Conservation (phyloP, 2,888 invertebrate species). For the Megastigmus dorsalis region DNA sequence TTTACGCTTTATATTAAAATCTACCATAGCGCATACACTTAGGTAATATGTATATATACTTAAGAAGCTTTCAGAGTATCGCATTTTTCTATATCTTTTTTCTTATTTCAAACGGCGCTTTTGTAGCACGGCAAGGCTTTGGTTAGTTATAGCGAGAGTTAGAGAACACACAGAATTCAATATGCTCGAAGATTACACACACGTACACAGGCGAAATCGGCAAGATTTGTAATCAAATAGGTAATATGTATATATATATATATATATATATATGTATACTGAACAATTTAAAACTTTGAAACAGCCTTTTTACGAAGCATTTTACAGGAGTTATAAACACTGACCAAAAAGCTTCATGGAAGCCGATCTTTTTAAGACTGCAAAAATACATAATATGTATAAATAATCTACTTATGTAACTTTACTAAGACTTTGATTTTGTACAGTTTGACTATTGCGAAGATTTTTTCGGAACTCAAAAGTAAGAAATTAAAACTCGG, state of each 20-base stretch:
- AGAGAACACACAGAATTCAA: slow-evolving; percentile 60
- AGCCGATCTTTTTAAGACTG: slow-evolving; percentile 39
- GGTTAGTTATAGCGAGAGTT: slow-evolving; percentile 58
- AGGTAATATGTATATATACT: slow-evolving; percentile 54
- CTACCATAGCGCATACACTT: slow-evolving; percentile 55
- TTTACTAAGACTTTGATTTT: slow-evolving; percentile 32
- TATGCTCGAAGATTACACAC: slow-evolving; percentile 61
- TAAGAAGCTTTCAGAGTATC: slow-evolving; percentile 45
- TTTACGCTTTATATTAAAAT: slow-evolving; percentile 34
- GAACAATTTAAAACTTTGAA: slow-evolving; percentile 40
- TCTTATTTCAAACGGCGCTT: slow-evolving; percentile 14
- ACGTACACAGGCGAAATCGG: slow-evolving; percentile 63
- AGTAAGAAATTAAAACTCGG: slow-evolving; percentile 8
- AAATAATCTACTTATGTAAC: background rate
- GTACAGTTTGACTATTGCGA: slow-evolving; percentile 30
- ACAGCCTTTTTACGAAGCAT: slow-evolving; percentile 50
- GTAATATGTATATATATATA: no score
- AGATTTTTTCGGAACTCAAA: slow-evolving; percentile 46
- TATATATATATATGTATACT: slow-evolving; percentile 40
- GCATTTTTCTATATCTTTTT: slow-evolving; percentile 30
- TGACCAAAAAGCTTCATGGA: slow-evolving; percentile 39
- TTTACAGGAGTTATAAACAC: slow-evolving; percentile 45
- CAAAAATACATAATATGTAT: slow-evolving; percentile 34
- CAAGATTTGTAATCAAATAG: slow-evolving; percentile 37
- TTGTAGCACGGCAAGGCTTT: slow-evolving; percentile 59